Evolutionary conservation across 2,113 vertebrate species (phyloP).

Genomic region (Pollachius pollachius): DNA sequence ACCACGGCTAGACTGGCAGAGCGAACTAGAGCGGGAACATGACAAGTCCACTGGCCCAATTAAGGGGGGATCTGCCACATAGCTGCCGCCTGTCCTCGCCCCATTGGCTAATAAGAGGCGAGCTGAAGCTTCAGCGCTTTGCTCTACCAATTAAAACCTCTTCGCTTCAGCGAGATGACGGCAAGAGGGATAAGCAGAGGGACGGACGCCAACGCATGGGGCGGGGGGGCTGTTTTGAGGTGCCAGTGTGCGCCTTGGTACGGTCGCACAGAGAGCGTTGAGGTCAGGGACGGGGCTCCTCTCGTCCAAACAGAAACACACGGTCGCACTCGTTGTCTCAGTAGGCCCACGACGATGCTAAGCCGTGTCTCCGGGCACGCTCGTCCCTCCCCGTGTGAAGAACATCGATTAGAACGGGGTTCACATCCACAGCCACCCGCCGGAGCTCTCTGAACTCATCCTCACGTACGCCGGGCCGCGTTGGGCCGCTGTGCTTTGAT

Average conservation of each 20-base stretch:
- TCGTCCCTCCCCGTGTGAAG: no score
- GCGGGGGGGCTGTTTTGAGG: conserved; percentile 23
- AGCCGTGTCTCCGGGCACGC: no score
- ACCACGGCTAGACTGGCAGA: no score
- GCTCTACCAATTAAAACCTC: conserved; percentile 61
- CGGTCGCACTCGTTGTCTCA: no score
- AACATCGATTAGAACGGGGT: no score
- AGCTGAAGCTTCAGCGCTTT: conserved; percentile 36
- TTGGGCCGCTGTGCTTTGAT: no score
- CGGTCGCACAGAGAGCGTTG: neutral
- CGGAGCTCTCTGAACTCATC: no score
- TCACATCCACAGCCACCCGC: no score
- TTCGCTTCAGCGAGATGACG: conserved; percentile 27
- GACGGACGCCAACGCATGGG: conserved; percentile 9
- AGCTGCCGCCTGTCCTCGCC: conserved; percentile 5
- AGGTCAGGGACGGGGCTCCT: neutral
- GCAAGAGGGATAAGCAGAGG: conserved; percentile 42
- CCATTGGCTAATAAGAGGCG: conserved; percentile 34
- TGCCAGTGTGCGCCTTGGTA: neutral
- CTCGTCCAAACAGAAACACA: neutral
- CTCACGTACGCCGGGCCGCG: no score
- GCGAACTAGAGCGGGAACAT: no score
- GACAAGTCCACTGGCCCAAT: conserved; percentile 12
- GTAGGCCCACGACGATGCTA: no score
- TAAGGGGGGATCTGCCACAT: conserved; percentile 1